Conservation (phyloP, 2,888 invertebrate species). For the Agrotis exclamationis region DNA sequence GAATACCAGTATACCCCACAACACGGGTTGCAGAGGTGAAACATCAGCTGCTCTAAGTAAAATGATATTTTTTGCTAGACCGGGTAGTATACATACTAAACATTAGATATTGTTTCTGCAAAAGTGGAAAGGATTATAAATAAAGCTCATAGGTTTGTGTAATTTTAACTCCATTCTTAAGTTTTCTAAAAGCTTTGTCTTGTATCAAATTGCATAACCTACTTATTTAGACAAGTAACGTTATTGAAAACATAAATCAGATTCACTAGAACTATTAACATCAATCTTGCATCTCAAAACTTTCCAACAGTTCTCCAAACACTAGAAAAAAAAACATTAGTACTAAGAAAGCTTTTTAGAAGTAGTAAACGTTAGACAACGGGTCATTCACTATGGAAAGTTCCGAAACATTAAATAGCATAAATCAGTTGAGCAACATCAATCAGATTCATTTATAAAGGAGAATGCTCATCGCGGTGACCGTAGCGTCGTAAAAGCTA, state of each 20-base stretch:
- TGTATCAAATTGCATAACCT: constrained; percentile 19
- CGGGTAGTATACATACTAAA: too few relatives aligned
- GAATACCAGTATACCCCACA: constrained; percentile 11
- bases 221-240: constrained; percentile 20
- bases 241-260: constrained; percentile 13
- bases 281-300: constrained; percentile 27
- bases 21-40: constrained; percentile 7
- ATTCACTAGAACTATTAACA: constrained; percentile 36
- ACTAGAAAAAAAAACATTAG: constrained; percentile 34
- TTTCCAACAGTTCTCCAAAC: constrained; percentile 24
- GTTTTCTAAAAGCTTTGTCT: background rate
- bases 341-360: constrained; percentile 25
- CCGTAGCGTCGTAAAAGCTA: constrained; percentile 62
- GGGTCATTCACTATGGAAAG: constrained; percentile 53
- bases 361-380: constrained; percentile 21
- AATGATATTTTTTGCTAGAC: background rate
- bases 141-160: background rate
- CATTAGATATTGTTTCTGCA: background rate
- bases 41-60: background rate
- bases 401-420: constrained; percentile 53
- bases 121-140: background rate
- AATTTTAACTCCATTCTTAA: background rate
- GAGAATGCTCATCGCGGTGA: constrained; percentile 40
- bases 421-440: constrained; percentile 50
- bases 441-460: constrained; percentile 55